phyloP scores from a whole-genome alignment of 2,888 invertebrate species.

The Achlya flavicornis region DNA sequence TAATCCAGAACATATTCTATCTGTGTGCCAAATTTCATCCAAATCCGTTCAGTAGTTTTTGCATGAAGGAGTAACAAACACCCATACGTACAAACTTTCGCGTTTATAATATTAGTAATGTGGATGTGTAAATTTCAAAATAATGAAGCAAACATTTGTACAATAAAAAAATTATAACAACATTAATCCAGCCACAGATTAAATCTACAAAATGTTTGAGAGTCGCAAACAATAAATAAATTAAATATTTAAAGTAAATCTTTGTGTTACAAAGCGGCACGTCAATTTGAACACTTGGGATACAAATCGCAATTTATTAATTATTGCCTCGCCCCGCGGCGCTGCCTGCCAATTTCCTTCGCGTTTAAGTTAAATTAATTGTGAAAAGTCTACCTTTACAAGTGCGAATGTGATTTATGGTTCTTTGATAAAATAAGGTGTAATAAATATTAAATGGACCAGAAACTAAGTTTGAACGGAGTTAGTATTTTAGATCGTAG shows the following conservation, averaged over 20 bases:
- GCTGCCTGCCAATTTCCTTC: constrained; percentile 7
- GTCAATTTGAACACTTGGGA: constrained; percentile 18
- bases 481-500: no score
- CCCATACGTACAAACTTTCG: no score
- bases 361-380: constrained; percentile 2
- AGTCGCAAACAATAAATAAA: constrained; percentile 7
- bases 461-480: no score
- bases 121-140: no score
- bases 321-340: constrained; percentile 1
- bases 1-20: no score
- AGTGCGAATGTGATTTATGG: not conserved
- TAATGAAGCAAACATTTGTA: not conserved
- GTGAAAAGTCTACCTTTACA: not conserved
- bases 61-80: no score
- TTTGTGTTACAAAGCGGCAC: constrained; percentile 15
- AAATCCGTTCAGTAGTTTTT: no score
- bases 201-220: constrained; percentile 9
- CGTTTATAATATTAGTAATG: no score
- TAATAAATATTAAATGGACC: not conserved
- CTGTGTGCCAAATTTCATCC: no score
- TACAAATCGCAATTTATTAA: constrained; percentile 22
- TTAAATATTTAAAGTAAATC: constrained; percentile 16
- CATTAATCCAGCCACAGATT: not conserved
- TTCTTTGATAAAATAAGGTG: no score
- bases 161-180: not conserved